These are phyloP conservation scores for Pammene aurita DNA, from an alignment of 2,888 invertebrate genomes.

Conservation along the genomic window DNA sequence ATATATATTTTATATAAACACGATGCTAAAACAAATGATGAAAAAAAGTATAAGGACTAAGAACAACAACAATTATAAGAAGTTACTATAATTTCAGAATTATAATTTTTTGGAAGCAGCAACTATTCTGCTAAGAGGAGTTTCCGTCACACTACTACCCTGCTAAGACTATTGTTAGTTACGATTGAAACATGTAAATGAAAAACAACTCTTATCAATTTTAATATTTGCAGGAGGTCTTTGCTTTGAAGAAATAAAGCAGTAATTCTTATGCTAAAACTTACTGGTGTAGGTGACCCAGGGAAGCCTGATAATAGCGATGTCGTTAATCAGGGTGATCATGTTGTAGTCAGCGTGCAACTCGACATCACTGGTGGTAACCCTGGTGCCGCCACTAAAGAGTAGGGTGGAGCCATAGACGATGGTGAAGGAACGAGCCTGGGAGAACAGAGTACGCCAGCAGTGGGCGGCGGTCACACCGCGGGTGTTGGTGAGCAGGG, in stretches of 20 bases:
- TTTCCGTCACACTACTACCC: too few relatives aligned
- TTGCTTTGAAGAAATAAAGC: background rate
- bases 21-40: too few relatives aligned
- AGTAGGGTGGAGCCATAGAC: conserved; percentile 49
- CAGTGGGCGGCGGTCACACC: conserved; percentile 53
- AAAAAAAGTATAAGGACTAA: too few relatives aligned
- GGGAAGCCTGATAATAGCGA: conserved; percentile 52
- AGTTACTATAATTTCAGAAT: too few relatives aligned
- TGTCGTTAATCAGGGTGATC: conserved; percentile 48
- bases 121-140: too few relatives aligned
- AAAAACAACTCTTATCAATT: too few relatives aligned
- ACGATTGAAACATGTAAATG: too few relatives aligned
- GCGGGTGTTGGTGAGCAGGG: conserved; percentile 56
- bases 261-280: conserved; percentile 8
- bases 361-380: conserved; percentile 48
- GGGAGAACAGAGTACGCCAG: conserved; percentile 13
- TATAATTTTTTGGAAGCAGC: too few relatives aligned
- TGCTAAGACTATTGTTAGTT: too few relatives aligned
- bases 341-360: conserved; percentile 52
- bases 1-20: background rate
- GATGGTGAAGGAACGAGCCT: conserved; percentile 24
- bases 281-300: conserved; percentile 44
- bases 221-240: too few relatives aligned
- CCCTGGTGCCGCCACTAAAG: conserved; percentile 53
- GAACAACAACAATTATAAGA: too few relatives aligned